Base-by-base conservation (phyloP, 2,888 invertebrate species). In the Isotomurus palustris region DNA sequence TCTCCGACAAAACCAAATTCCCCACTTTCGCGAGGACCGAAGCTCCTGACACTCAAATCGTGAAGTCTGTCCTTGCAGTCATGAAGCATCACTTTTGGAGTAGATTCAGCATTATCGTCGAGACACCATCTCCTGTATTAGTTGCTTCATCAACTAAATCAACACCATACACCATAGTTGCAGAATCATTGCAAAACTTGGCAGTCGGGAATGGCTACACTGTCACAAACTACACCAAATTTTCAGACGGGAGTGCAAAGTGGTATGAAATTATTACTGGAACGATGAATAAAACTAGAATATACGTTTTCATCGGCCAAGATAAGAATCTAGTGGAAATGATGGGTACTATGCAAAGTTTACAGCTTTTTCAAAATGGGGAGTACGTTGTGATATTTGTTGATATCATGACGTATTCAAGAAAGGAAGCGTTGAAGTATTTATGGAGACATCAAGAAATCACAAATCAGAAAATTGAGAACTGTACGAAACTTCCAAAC, bases 361-460 rank as follows among this genome's bases (percentile, higher is more conserved):
- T 86, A 40, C 87, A 91, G 67, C 77, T 95, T 58, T 87, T 95
- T 73, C 87, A 88, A 55, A 86, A 89, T 65, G 94, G 95, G 24
- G 91, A 95, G 74, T 96, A 96, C 76, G 87, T 93, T 82, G 89
- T 97, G 61, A 91, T 97, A 73, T 90, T 88, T 75, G 90, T 94
- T 19, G 95, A 95, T 74, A 89, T 87, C 84, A 86, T 88, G 82
- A 86, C 88, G n/a, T 90, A 88, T 75, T 83, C 86, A 19, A 80
- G 81, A 1, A 79, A 79, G 72, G 86, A 88, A 74, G 85, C 88
- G 40, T 79, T 83, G 72, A 86, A 67, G 76, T 91, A 89, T 80
- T 79, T 89, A 72, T 87, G 87, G 80, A 86, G 87, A 87, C 64
- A 63, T 22, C 66, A 66, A 28, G 65, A 65, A 22, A 65, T 62